Base-by-base conservation (phyloP, 2,113 vertebrate species). In the Thomomys bottae region DNA sequence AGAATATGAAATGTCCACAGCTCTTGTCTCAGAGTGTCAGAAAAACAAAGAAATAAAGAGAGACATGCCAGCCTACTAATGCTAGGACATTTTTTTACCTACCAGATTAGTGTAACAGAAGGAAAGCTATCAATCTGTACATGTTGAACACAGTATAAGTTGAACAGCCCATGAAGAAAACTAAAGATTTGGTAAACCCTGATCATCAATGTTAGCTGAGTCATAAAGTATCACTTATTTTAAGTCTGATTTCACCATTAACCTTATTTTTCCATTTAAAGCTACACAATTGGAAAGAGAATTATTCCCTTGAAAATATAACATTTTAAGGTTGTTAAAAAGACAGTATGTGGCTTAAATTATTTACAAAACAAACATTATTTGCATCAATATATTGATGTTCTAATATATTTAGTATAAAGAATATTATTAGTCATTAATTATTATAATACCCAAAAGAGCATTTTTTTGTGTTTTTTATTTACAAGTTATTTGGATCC, bases 1-100 rank as follows among this genome's bases (percentile, higher is more conserved):
- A 63, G n/a, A 94, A 87, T 89, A 77, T 61, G 64, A 94, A 95
- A 88, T 90, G 59, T 28, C 14, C 59, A 61, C 2, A 36, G 30
- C 45, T 87, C 38, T 11, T 34, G 24, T 67, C 57, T 84, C 45
- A 72, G 24, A 86, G n/a, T 9, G 80, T n/a, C 36, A 30, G 23
- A 77, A 80, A 73, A 92, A 64, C 1, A 23, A 86, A 68, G 34
- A 15, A 42, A 26, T 10, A 28, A 6, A 73, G 18, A 70, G 32
- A 88, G 32, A 30, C 24, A 54, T 38, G 17, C 10, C 34, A 11
- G 34, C 2, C 17, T 79, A 26, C 15, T 59, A 45, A 91, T 21
- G 3, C 14, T 3, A 36, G 26, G 24, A 14, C 0, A 5, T 4
- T 17, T 30, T 84, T 82, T 14, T 6, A n/a, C n/a, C 6, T n/a